Percentiles rank a stretch among this genome's conserved stretches.
phyloP scores from a whole-genome alignment of 2,888 invertebrate species.

The Branchipolynoe longqiensis region DNA sequence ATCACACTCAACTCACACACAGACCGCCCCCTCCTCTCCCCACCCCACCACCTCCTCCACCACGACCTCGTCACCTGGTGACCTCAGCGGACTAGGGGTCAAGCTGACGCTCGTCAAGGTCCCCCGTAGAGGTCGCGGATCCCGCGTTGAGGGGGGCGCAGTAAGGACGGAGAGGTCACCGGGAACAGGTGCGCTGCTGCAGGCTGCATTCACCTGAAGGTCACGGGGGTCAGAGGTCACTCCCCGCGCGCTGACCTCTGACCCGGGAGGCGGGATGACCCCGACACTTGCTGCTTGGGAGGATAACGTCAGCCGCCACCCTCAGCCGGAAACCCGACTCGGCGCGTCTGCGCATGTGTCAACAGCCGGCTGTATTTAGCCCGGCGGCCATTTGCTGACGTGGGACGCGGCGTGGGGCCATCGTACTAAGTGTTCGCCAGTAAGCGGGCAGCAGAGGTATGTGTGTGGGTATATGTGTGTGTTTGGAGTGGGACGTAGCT shows the following conservation, averaged over 20 bases:
- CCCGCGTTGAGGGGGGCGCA: background rate
- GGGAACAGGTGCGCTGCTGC: conserved; percentile 35
- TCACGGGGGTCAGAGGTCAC: conserved; percentile 21
- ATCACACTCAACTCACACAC: too few species aligned
- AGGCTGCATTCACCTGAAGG: conserved; percentile 26
- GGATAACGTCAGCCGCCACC: conserved; percentile 49
- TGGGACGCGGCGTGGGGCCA: too few species aligned
- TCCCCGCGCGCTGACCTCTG: background rate
- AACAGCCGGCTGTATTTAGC: conserved; percentile 19
- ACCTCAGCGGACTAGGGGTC: conserved; percentile 29
- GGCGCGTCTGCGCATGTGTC: background rate
- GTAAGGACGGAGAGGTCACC: conserved; percentile 48
- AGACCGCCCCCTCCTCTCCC: too few species aligned
- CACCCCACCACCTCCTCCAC: too few species aligned
- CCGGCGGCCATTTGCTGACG: conserved; percentile 28
- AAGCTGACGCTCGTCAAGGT: conserved; percentile 13
- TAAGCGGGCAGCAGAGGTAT: too few species aligned
- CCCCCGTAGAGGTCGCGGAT: conserved; percentile 28
- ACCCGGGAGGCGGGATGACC: conserved; percentile 5
- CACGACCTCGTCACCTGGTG: conserved; percentile 16
- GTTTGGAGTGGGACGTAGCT: too few species aligned
- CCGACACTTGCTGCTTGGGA: conserved; percentile 41
- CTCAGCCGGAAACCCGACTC: background rate
- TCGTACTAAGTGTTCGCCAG: too few species aligned
- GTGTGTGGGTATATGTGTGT: too few species aligned